Conservation (phyloP, 2,113 vertebrate species). For the Otocyon megalotis region DNA sequence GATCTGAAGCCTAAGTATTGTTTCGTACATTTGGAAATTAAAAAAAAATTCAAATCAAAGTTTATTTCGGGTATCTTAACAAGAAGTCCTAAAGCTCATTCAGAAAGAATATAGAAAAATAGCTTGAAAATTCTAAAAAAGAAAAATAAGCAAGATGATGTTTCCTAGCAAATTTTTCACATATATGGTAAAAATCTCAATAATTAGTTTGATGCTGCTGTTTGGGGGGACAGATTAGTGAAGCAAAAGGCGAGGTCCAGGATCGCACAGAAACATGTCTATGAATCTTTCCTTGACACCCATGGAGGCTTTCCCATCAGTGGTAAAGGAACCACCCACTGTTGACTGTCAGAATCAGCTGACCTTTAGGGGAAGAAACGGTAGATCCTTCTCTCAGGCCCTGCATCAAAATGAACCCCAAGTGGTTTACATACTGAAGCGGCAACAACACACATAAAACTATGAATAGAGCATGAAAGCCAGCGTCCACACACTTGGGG, state of each 20-base stretch:
- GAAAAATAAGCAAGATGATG: background rate
- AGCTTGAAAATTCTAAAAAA: background rate
- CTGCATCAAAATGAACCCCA: background rate
- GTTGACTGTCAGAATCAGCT: background rate
- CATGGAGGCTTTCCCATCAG: too few relatives aligned
- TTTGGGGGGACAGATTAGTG: background rate
- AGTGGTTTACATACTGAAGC: background rate
- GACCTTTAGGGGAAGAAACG: too few relatives aligned
- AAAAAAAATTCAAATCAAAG: background rate
- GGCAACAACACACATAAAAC: background rate
- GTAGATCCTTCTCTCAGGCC: background rate
- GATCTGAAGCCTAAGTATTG: background rate
- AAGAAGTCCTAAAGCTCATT: background rate
- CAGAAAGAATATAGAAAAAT: background rate
- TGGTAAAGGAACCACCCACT: background rate
- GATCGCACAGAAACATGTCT: background rate
- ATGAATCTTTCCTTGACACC: background rate
- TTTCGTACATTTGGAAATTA: background rate
- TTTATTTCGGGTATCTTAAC: background rate
- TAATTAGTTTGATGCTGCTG: background rate
- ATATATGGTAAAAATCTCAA: background rate
- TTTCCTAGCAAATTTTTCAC: background rate
- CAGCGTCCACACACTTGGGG: background rate
- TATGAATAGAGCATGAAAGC: too few relatives aligned
- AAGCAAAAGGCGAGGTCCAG: background rate